These are phyloP conservation scores for Rhamnusium bicolor DNA, from an alignment of 2,888 invertebrate genomes.

Conservation along the genomic window DNA sequence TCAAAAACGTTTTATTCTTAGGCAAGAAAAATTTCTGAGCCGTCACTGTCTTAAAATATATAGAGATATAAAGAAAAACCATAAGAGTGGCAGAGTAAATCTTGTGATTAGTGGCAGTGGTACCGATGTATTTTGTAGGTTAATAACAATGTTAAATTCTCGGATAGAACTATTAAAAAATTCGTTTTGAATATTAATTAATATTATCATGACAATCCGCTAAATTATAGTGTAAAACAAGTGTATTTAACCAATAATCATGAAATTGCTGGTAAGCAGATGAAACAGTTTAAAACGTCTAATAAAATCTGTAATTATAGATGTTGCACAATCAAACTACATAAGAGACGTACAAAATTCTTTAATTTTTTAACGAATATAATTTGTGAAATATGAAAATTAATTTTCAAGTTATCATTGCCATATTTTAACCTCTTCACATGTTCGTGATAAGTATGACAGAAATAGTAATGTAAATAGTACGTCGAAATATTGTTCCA, in stretches of 20 bases:
- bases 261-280: background rate
- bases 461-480: background rate
- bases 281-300: background rate
- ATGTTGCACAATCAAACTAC: too few species aligned
- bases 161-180: background rate
- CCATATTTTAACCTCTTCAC: background rate
- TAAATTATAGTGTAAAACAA: background rate
- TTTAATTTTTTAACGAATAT: background rate
- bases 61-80: background rate
- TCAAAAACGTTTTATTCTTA: background rate
- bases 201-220: background rate
- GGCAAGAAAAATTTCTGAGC: background rate
- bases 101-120: background rate
- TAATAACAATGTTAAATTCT: background rate
- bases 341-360: too few species aligned
- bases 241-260: background rate
- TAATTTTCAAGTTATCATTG: background rate
- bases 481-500: too few species aligned
- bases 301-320: background rate
- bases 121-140: background rate
- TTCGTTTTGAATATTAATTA: background rate
- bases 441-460: background rate
- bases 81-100: slow-evolving; percentile 3
- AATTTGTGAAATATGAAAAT: background rate
- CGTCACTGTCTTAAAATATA: slow-evolving; percentile 10